These are phyloP conservation scores for Lepilemur septentrionalis DNA, from an alignment of 2,797 vertebrate genomes.

Conservation along the genomic window DNA sequence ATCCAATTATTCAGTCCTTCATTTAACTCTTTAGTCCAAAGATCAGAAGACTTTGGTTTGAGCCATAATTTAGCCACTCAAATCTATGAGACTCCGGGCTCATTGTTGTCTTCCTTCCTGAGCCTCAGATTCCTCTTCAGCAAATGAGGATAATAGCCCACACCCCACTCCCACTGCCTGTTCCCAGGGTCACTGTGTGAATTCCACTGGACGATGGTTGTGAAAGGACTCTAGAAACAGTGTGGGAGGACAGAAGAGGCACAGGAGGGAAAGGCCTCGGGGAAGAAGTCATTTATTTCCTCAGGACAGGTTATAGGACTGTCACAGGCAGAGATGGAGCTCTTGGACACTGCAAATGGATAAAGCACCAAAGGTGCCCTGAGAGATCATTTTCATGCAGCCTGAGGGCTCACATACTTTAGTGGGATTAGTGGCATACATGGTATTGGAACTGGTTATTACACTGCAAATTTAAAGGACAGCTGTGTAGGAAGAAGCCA, in stretches of 20 bases:
- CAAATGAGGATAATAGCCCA: not conserved
- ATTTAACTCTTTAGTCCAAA: constrained; percentile 18
- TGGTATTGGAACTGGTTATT: constrained; percentile 29
- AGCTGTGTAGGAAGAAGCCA: not conserved
- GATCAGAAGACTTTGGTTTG: not conserved
- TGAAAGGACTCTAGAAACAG: not conserved
- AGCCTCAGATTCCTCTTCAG: not conserved
- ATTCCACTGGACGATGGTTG: not conserved
- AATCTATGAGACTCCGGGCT: not conserved
- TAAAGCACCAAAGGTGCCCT: not conserved
- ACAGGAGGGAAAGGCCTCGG: not conserved
- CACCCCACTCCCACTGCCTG: fast-evolving
- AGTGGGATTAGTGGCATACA: not conserved
- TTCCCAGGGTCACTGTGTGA: not conserved
- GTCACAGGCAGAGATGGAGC: not conserved
- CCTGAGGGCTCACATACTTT: not conserved
- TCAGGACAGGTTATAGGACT: not conserved
- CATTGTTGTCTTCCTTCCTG: not conserved
- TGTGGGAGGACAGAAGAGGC: not conserved
- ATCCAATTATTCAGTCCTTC: not conserved
- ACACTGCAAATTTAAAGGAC: constrained; percentile 1
- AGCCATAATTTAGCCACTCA: not conserved
- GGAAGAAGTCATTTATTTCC: not conserved
- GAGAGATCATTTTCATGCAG: not conserved
- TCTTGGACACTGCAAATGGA: not conserved